A percentile compares a stretch with the other conserved stretches of the same genome.
These are phyloP conservation scores for Pherbina coryleti DNA, from an alignment of 2,888 invertebrate genomes.

Conservation along the genomic window DNA sequence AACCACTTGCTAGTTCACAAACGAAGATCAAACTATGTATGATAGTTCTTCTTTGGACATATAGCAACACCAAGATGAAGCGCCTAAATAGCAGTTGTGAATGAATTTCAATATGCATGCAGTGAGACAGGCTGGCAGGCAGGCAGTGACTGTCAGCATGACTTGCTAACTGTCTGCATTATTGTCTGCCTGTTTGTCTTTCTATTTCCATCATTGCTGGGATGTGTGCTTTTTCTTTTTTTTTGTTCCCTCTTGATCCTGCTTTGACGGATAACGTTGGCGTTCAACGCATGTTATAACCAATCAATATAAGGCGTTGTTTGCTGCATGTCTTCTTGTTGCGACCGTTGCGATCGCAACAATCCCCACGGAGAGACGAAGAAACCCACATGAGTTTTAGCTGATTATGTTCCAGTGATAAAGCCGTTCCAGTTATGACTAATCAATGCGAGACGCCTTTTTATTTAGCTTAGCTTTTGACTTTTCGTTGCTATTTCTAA, in stretches of 20 bases:
- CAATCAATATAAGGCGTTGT: constrained; percentile 32
- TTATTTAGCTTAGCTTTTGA: constrained; percentile 43
- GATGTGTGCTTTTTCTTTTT: not conserved
- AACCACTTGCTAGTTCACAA: not conserved
- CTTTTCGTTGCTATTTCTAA: constrained; percentile 24
- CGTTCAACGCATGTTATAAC: constrained; percentile 33
- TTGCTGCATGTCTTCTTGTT: not conserved
- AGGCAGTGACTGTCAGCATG: too few species aligned
- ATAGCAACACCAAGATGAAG: too few species aligned
- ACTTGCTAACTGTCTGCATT: too few species aligned
- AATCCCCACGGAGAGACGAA: constrained; percentile 1
- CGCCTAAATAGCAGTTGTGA: too few species aligned
- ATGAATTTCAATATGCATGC: too few species aligned
- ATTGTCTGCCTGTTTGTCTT: too few species aligned
- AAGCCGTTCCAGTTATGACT: constrained; percentile 52
- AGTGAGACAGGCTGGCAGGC: too few species aligned
- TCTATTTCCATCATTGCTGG: not conserved
- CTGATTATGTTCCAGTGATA: constrained; percentile 11
- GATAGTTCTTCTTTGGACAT: not conserved
- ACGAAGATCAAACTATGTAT: constrained; percentile 7
- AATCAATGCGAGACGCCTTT: constrained; percentile 61
- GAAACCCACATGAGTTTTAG: constrained; percentile 27
- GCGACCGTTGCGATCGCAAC: not conserved
- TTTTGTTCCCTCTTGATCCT: not conserved
- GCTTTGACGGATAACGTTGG: not conserved